Evolutionary conservation across 2,113 vertebrate genomes (phyloP).

Genomic region (Ceratotherium simum): DNA sequence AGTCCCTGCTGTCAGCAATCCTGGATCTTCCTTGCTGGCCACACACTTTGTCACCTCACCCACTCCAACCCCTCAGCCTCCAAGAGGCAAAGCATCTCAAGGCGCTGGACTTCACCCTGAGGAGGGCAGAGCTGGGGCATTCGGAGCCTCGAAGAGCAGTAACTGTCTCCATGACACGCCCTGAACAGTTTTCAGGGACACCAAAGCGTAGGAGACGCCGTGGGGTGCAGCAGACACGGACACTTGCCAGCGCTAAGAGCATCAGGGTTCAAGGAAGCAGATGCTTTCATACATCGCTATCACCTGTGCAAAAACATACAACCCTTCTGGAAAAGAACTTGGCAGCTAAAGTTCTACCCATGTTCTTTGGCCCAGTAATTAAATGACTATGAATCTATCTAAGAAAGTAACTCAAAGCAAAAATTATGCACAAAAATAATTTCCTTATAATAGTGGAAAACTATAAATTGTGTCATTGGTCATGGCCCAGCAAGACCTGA

Average conservation of each 20-base stretch:
- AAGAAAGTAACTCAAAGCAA: neutral
- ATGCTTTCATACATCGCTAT: accelerated
- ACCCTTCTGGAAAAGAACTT: neutral
- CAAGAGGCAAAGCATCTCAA: neutral
- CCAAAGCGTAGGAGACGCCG: accelerated
- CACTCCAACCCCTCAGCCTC: neutral
- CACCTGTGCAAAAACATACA: too few relatives aligned
- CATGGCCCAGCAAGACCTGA: neutral
- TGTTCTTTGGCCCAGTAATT: neutral
- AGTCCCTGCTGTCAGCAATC: accelerated
- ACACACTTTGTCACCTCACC: neutral
- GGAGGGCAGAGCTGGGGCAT: neutral
- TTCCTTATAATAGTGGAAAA: neutral
- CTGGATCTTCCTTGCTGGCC: neutral
- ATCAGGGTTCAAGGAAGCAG: accelerated
- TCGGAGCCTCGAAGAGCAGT: neutral
- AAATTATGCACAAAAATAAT: neutral
- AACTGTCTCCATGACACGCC: too few relatives aligned
- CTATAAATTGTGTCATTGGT: neutral
- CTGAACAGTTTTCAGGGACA: neutral
- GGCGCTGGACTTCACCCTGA: too few relatives aligned
- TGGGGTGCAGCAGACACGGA: accelerated
- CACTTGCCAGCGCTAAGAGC: neutral
- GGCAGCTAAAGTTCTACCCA: neutral
- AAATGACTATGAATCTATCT: neutral